Evolutionary conservation across 2,888 invertebrate genomes (phyloP).

Genomic region (Chaitophorus viminalis): DNA sequence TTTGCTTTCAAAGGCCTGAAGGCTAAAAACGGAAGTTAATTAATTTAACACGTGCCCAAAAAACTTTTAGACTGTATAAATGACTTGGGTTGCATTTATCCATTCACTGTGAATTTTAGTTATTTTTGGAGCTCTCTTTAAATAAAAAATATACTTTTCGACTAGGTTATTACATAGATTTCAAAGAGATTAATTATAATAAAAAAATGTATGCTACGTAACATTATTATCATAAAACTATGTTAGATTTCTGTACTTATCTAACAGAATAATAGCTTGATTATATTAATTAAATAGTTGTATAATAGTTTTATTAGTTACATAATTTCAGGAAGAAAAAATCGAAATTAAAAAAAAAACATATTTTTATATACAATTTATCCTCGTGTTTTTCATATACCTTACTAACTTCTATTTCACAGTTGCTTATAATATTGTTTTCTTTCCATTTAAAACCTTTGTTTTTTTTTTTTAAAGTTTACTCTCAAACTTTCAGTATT

Average conservation of each 20-base stretch:
- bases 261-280: too few species aligned
- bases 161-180: background rate
- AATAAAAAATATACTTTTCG: background rate
- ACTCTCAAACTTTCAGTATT: too few species aligned
- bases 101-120: background rate
- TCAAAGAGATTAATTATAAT: background rate
- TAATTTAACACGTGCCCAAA: conserved; percentile 54
- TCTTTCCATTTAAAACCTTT: background rate
- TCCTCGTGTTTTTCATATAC: background rate
- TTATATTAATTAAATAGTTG: too few species aligned
- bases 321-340: too few species aligned
- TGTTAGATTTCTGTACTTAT: background rate
- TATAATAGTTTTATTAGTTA: too few species aligned
- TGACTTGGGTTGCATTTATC: background rate
- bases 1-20: background rate
- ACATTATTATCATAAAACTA: background rate
- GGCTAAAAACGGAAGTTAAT: conserved; percentile 50
- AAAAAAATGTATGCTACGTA: background rate
- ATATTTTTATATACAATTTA: background rate
- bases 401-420: background rate
- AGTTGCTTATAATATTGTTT: conserved; percentile 4
- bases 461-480: background rate
- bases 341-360: too few species aligned
- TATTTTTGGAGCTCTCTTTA: conserved; percentile 19
- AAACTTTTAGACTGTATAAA: conserved; percentile 46